phyloP scores from a whole-genome alignment of 2,797 vertebrate genomes.

The Peromyscus nudipes region DNA sequence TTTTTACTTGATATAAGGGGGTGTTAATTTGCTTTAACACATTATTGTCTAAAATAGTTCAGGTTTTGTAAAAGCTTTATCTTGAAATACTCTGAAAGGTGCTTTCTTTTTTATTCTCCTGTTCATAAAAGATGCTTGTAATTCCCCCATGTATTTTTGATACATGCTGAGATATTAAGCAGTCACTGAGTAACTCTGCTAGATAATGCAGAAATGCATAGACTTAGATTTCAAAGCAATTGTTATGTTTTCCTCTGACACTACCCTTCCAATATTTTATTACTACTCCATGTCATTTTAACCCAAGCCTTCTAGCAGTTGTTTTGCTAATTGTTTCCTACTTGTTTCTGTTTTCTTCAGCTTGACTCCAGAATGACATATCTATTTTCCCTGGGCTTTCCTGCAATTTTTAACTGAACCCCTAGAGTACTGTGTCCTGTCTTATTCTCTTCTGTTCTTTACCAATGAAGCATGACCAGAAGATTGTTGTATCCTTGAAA shows the following conservation, averaged over 20 bases:
- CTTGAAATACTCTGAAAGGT: constrained; percentile 68
- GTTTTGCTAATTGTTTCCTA: constrained; percentile 54
- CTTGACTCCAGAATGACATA: neutral
- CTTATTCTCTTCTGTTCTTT: constrained; percentile 58
- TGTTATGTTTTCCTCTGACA: constrained; percentile 54
- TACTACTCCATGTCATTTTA: constrained; percentile 55
- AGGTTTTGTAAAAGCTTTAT: constrained; percentile 73
- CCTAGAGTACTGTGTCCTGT: constrained; percentile 36
- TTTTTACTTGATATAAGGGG: constrained; percentile 62
- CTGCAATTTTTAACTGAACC: constrained; percentile 56
- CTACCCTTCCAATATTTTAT: constrained; percentile 61
- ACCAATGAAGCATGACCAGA: constrained; percentile 60
- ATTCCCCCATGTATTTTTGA: constrained; percentile 60
- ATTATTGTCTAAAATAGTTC: constrained; percentile 67
- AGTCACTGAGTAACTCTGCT: constrained; percentile 55
- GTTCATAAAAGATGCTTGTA: constrained; percentile 50
- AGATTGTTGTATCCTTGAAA: constrained; percentile 68
- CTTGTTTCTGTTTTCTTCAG: constrained; percentile 44
- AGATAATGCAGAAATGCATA: constrained; percentile 65
- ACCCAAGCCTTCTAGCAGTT: constrained; percentile 19
- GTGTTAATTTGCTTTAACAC: constrained; percentile 76
- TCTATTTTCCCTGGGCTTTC: constrained; percentile 49
- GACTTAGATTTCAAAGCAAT: constrained; percentile 68
- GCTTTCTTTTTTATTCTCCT: constrained; percentile 40
- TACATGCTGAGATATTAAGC: constrained; percentile 59